Conservation (phyloP, 1,140 invertebrate species). For the Neotoxoptera formosana region DNA sequence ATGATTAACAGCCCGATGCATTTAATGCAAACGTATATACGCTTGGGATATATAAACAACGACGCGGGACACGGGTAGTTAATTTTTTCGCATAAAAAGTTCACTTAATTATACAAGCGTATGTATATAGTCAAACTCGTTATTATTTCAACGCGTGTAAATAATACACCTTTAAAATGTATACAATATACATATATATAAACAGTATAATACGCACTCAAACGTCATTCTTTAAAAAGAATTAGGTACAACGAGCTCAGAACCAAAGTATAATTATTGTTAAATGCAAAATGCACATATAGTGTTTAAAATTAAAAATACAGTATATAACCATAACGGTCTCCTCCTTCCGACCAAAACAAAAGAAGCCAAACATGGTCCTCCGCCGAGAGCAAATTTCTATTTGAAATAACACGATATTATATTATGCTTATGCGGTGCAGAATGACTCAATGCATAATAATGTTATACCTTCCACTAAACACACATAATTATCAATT, state of each 20-base stretch:
- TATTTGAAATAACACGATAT: neutral
- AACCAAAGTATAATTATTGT: neutral
- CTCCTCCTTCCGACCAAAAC: neutral
- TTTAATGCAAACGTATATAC: neutral
- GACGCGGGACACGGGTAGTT: conserved; percentile 31
- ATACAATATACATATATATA: neutral
- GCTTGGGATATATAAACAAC: neutral
- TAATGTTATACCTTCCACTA: neutral
- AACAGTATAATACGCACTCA: neutral
- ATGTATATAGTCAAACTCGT: neutral
- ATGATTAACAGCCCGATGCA: neutral
- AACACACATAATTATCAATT: neutral
- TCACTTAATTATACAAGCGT: neutral
- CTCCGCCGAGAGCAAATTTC: neutral
- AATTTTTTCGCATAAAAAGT: conserved; percentile 18
- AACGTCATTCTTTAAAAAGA: neutral
- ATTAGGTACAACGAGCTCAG: neutral
- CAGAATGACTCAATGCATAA: neutral
- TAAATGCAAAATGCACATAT: neutral
- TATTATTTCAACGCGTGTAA: neutral
- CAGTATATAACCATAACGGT: neutral
- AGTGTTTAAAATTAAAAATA: neutral
- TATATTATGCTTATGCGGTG: neutral
- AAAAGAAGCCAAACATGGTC: neutral
- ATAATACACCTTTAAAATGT: neutral